Conservation (phyloP, 2,888 invertebrate species). For the Meta bourneti region DNA sequence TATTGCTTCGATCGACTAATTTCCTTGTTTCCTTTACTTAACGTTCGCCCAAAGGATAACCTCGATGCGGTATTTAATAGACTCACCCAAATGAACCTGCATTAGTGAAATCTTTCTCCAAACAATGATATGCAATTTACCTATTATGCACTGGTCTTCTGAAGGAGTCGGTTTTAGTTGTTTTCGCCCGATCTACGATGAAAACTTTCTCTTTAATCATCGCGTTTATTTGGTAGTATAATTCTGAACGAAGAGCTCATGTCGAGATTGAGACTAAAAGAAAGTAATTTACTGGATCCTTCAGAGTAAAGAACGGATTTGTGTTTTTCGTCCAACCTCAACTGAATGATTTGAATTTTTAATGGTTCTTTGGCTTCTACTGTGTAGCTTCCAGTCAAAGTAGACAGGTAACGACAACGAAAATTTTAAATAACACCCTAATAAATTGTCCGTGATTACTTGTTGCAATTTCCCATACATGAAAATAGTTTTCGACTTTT, state of each 20-base stretch:
- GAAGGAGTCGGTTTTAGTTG: not conserved
- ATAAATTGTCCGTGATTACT: too few species aligned
- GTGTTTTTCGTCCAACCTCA: too few species aligned
- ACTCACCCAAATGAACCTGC: slow-evolving; percentile 19
- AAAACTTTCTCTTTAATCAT: not conserved
- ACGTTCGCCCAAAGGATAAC: not conserved
- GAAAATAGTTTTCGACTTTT: too few species aligned
- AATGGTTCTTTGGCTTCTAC: too few species aligned
- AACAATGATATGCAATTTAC: slow-evolving; percentile 25
- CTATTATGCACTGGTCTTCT: not conserved
- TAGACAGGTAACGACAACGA: too few species aligned
- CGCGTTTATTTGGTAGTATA: not conserved
- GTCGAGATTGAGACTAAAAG: not conserved
- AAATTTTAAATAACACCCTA: too few species aligned
- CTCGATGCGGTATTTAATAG: not conserved
- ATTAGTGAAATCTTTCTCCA: slow-evolving; percentile 8
- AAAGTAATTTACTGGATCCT: too few species aligned
- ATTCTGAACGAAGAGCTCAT: not conserved
- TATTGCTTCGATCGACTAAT: slow-evolving; percentile 63
- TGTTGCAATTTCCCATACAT: too few species aligned
- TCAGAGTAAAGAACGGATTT: too few species aligned
- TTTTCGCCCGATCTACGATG: not conserved
- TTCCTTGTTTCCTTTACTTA: slow-evolving; percentile 24
- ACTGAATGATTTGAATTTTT: too few species aligned
- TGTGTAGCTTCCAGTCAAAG: too few species aligned